Evolutionary conservation across 2,888 invertebrate species (phyloP), one percentile per base, ranked within the genome.

Genomic region (Petrophora chlorosata): DNA sequence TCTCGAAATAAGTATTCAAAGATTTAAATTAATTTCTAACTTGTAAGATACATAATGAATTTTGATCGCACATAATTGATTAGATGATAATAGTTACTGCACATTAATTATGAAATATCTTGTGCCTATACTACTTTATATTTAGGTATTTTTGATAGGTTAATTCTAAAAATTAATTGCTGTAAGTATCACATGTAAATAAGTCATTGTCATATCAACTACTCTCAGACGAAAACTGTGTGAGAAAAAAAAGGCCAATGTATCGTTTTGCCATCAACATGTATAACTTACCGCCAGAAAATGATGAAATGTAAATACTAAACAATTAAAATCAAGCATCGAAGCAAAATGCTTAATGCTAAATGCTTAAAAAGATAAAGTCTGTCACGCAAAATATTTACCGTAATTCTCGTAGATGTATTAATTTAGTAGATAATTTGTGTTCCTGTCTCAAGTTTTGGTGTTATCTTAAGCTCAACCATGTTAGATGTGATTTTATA

Each of bases 81-180:
- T 49, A 46, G 43, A 34, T 15, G 26, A 23, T 41, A 42, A 42
- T 45, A 43, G 29, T 49, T 30, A 51, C 52, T 79, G 85, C 86
- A 86, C 61, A 52, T 76, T 79, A 65, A 80, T 79, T 81, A 81
- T 82, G 78, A 78, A 76, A 80, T 84, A 86, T 84, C 85, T 85
- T 75, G 89, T 89, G 89, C 89, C 89, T 89, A 84, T 82, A 85
- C 74, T 72, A 73, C 75, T 78, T 85, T 82, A 79, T 81, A 85
- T 79, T 66, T 80, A 85, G 76, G 70, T 78, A 78, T 77, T 79
- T 72, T 80, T 78, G 60, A 76, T 79, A 82, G 70, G 61, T 60
- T 77, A 76, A 72, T 67, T 78, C 65, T 59, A 67, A 29, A 29
- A 35, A 54, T 50, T 39, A n/a, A 39, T 43, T 30, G 39, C 34